Base-by-base conservation (phyloP, 2,888 invertebrate species). In the Mimachlamys varia region DNA sequence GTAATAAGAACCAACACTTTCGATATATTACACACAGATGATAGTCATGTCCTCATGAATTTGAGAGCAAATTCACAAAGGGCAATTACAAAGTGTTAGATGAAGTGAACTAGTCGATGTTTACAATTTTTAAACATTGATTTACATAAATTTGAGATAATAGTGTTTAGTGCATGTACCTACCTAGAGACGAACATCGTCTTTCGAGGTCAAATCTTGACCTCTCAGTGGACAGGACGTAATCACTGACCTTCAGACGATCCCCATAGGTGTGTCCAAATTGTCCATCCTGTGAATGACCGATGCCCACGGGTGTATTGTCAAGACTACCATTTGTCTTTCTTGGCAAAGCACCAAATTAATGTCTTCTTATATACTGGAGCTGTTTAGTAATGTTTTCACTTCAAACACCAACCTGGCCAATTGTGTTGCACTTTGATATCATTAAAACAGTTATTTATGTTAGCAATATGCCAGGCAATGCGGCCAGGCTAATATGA, bases 241-340 rank as follows among this genome's bases (percentile, higher is more conserved):
- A 13, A 76, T 10, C 76, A 76, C 76, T 76, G 76, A 76, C 76
- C 76, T 1, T 76, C 76, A 76, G 76, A 76, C 76, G 76, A 76
- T 33, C 76, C 5, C 33, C 76, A 33, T 76, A 33, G 2, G 76
- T 76, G 33, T 10, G 76, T 76, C 76, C 12, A 12, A 33, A 27
- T 10, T 76, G 27, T 33, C 27, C 76, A 76, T 76, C 76, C 76
- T 12, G 19, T 27, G 76, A 27, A 19, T 76, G 33, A 76, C 76
- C 76, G 27, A 33, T 10, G 76, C 76, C 76, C 76, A 76, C 12
- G 76, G 76, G 33, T 76, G 76, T 76, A 76, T 13, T 76, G 33
- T 76, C 33, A 33, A 76, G 19, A 76, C 27, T 15, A 27, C 13
- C 10, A 76, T 76, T 76, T 76, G 76, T 76, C 76, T 33, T 33